Base-by-base conservation (phyloP, 2,888 invertebrate genomes). In the Sarcophaga rosellei region DNA sequence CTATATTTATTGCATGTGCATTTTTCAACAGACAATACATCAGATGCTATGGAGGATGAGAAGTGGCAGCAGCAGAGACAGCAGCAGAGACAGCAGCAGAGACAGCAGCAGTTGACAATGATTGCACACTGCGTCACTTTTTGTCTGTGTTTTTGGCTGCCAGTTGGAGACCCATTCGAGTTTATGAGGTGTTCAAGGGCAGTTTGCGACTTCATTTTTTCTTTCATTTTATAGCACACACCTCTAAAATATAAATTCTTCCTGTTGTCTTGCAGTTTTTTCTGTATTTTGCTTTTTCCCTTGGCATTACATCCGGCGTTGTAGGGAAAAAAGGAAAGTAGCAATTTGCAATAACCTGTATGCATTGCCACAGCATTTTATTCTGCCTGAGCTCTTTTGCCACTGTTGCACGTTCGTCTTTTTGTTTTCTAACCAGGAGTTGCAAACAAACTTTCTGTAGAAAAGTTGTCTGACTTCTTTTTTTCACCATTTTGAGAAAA, bases 101-200 rank as follows among this genome's bases (percentile, higher is more conserved):
- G 73, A 47, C 62, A 76, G 25, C 25, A 75, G 63, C 84, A 84
- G 74, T 86, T 86, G 86, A 84, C 84, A 84, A 84, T 86, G 84
- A 75, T 77, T 81, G 81, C 62, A 81, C 62, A 84, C 84, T 86
- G 86, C 86, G 86, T 81, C 86, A 86, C 62, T 86, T 86, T 86
- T 86, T 86, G 78, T 86, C 78, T 70, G 70, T 86, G 68, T 79
- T 21, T 23, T n/a, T n/a, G 61, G 65, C 25, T 17, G 2, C 47
- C 11, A 47, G 47, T 47, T 47, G 47, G 47, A 47, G 47, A 47
- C 0, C 47, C 20, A 47, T 72, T 72, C n/a, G 70, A 73, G 70
- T 86, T 84, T 84, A 84, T 75, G 86, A 86, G 86, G 81, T 86
- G 86, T 86, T 86, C 86, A 86, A 86, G 86, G 84, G 81, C 86